Percentiles rank a stretch among this genome's conserved stretches.
phyloP scores from a whole-genome alignment of 2,797 vertebrate species.

The Eupleurogrammus muticus region DNA sequence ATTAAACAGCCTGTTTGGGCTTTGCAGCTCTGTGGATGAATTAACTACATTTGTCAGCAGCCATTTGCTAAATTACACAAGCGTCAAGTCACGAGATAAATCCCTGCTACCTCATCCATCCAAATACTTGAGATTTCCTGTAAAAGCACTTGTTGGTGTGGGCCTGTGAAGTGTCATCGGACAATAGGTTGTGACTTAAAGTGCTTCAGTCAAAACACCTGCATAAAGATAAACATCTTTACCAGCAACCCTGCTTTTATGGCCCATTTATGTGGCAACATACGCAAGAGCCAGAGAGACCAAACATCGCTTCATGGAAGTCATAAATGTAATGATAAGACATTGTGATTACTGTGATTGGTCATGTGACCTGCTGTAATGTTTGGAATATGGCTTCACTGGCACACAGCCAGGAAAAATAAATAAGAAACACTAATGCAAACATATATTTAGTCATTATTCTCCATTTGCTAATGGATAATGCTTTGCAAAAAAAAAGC shows the following conservation, averaged over 20 bases:
- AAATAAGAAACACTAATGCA: conserved; percentile 48
- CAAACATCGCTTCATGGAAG: conserved; percentile 50
- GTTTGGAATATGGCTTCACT: conserved; percentile 20
- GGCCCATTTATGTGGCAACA: conserved; percentile 81
- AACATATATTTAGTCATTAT: conserved; percentile 27
- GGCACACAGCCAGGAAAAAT: conserved; percentile 33
- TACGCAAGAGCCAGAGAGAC: conserved; percentile 61
- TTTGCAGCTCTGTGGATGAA: conserved; percentile 10
- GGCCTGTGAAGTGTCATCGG: conserved; percentile 65
- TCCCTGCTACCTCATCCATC: conserved; percentile 19
- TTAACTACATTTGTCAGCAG: conserved; percentile 16
- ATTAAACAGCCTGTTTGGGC: background rate
- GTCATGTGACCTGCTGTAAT: conserved; percentile 41
- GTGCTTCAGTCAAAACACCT: conserved; percentile 83
- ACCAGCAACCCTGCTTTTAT: conserved; percentile 78
- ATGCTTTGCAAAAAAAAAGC: conserved; percentile 63
- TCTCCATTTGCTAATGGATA: conserved; percentile 52
- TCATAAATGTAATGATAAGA: conserved; percentile 66
- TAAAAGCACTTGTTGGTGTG: conserved; percentile 41
- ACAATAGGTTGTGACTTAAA: conserved; percentile 66
- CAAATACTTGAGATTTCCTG: conserved; percentile 28
- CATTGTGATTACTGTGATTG: conserved; percentile 39
- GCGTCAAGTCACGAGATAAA: conserved; percentile 46
- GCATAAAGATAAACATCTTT: conserved; percentile 85
- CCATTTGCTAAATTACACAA: conserved; percentile 56